Evolutionary conservation across 2,888 invertebrate species (phyloP).

Genomic region (Sicus ferrugineus): DNA sequence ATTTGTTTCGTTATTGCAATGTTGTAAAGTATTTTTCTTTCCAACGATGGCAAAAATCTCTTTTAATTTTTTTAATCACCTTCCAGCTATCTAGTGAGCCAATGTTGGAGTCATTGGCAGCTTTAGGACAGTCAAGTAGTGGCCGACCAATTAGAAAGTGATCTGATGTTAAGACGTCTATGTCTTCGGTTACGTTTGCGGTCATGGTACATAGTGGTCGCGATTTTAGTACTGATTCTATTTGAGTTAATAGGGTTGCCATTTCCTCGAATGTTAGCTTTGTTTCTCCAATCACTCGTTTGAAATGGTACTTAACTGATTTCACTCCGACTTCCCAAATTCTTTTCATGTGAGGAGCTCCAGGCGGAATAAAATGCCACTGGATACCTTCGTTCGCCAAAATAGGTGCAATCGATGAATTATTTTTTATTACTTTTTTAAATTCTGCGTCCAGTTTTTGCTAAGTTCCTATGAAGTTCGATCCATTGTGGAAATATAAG

Average conservation of each 20-base stretch:
- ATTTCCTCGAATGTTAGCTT: conserved; percentile 3
- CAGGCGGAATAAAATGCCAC: not conserved
- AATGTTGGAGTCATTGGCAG: not conserved
- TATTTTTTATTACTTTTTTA: conserved; percentile 6
- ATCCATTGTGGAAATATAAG: not conserved
- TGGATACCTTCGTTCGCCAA: not conserved
- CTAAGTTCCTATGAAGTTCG: not conserved
- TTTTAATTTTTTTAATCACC: conserved; percentile 10
- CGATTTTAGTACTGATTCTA: not conserved
- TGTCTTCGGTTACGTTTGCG: not conserved
- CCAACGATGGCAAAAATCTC: conserved; percentile 27
- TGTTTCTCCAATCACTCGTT: not conserved
- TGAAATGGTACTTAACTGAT: not conserved
- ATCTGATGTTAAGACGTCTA: conserved; percentile 3
- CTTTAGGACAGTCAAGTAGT: not conserved
- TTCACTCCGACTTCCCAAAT: conserved; percentile 1
- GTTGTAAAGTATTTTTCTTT: conserved; percentile 14
- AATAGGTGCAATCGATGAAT: not conserved
- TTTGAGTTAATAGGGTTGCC: not conserved
- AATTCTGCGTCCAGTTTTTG: not conserved
- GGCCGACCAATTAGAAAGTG: conserved; percentile 5
- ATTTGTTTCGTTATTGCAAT: not conserved
- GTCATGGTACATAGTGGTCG: not conserved
- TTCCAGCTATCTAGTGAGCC: conserved; percentile 11
- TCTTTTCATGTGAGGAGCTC: conserved; percentile 10